These are phyloP conservation scores for Thecophora atra DNA, from an alignment of 2,888 invertebrate species.

Conservation along the genomic window DNA sequence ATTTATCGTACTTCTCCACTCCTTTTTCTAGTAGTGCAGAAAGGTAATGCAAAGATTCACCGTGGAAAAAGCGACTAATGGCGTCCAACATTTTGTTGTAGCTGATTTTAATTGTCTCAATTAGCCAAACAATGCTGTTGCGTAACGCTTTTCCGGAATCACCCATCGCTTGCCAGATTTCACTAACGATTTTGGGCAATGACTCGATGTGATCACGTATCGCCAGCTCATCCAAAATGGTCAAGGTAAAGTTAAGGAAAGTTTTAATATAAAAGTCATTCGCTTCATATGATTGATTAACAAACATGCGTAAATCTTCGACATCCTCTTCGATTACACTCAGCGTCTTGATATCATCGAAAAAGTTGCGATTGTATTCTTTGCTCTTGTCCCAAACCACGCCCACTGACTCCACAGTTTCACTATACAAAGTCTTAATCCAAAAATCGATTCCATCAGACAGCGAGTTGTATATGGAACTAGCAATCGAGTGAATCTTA, in stretches of 20 bases:
- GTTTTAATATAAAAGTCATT: slow-evolving; percentile 88
- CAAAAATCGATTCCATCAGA: slow-evolving; percentile 72
- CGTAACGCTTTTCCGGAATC: slow-evolving; percentile 83
- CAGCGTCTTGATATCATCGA: slow-evolving; percentile 76
- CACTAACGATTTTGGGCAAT: slow-evolving; percentile 81
- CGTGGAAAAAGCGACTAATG: slow-evolving; percentile 75
- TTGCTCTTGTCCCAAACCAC: slow-evolving; percentile 82
- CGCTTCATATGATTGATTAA: slow-evolving; percentile 80
- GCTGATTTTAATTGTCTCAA: slow-evolving; percentile 73
- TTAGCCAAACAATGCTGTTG: slow-evolving; percentile 78
- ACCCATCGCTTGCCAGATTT: slow-evolving; percentile 87
- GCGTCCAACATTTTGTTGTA: slow-evolving; percentile 78
- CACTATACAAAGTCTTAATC: slow-evolving; percentile 75
- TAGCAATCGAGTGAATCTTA: slow-evolving; percentile 64
- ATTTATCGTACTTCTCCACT: slow-evolving; percentile 80
- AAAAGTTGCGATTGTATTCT: slow-evolving; percentile 74
- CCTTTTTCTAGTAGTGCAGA: slow-evolving; percentile 75
- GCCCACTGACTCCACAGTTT: slow-evolving; percentile 73
- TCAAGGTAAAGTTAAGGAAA: slow-evolving; percentile 75
- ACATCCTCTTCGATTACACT: slow-evolving; percentile 73
- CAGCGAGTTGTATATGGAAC: slow-evolving; percentile 67
- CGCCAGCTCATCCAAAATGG: slow-evolving; percentile 80
- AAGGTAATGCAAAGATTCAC: slow-evolving; percentile 79
- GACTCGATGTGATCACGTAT: slow-evolving; percentile 80
- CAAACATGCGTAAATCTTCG: slow-evolving; percentile 72